Conservation (phyloP, 64 coral and sea anemone species). For the Porites lutea region DNA sequence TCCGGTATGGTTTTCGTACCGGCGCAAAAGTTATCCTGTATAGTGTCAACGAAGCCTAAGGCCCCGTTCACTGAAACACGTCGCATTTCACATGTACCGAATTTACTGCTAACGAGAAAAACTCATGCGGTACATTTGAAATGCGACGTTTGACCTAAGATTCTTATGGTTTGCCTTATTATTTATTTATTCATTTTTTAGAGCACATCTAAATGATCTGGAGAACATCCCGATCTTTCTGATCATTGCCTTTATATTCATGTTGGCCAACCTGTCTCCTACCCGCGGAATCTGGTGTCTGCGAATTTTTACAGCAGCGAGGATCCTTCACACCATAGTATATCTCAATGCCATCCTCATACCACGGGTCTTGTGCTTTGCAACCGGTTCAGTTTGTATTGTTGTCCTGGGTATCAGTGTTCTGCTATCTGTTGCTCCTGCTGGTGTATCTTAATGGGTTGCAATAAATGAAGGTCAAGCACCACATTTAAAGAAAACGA, state of each 20-base stretch:
- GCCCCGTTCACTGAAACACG: no score
- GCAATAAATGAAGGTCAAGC: no score
- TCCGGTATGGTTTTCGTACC: no score
- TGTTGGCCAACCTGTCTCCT: slow-evolving; percentile 28
- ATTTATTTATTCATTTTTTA: not conserved
- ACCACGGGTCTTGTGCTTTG: slow-evolving; percentile 35
- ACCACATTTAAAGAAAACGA: no score
- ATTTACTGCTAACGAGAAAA: no score
- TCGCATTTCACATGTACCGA: no score
- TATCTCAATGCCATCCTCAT: slow-evolving; percentile 53
- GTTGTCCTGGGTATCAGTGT: slow-evolving; percentile 55
- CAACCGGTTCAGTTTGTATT: not conserved
- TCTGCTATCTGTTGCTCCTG: not conserved
- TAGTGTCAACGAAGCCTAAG: no score
- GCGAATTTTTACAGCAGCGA: slow-evolving; percentile 67
- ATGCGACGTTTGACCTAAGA: not conserved
- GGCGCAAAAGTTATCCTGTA: no score
- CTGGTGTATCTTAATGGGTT: slow-evolving; percentile 22
- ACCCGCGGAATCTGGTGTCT: slow-evolving; percentile 71
- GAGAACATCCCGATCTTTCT: slow-evolving; percentile 81
- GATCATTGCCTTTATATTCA: slow-evolving; percentile 61
- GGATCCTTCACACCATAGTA: slow-evolving; percentile 67
- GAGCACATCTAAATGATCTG: slow-evolving; percentile 78
- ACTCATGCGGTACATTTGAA: no score
- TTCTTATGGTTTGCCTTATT: not conserved